Evolutionary conservation across 1,140 invertebrate species (phyloP).

Genomic region (Metaphire vulgaris): DNA sequence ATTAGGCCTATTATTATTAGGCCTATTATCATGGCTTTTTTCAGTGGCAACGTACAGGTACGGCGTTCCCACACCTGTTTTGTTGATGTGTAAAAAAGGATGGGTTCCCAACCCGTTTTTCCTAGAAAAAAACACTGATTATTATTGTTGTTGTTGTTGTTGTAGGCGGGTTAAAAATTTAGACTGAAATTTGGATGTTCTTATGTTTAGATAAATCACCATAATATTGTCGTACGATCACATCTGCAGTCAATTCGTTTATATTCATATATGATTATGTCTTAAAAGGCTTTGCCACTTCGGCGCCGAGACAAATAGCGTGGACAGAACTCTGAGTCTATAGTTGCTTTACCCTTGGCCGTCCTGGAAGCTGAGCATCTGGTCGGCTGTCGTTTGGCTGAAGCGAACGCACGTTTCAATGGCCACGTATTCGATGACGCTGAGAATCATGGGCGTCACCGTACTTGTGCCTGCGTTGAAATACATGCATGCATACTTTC

Average conservation of each 20-base stretch:
- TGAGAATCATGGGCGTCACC: background rate
- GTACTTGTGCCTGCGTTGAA: background rate
- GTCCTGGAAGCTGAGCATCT: background rate
- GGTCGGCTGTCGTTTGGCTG: background rate
- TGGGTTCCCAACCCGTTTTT: too few species aligned
- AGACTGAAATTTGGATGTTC: too few species aligned
- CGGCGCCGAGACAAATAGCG: background rate
- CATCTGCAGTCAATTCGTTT: too few species aligned
- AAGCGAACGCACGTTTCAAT: background rate
- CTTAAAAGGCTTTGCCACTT: too few species aligned
- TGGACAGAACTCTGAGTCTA: background rate
- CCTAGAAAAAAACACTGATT: too few species aligned
- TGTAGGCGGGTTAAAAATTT: too few species aligned
- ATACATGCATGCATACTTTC: background rate
- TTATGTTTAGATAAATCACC: too few species aligned
- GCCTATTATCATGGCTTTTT: background rate
- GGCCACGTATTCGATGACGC: background rate
- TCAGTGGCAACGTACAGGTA: background rate
- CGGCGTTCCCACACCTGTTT: background rate
- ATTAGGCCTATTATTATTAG: background rate
- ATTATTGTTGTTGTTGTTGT: background rate
- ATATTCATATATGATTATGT: too few species aligned
- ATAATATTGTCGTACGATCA: background rate
- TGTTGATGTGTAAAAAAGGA: too few species aligned
- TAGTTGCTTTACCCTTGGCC: background rate